Evolutionary conservation across 2,888 invertebrate genomes (phyloP).

Genomic region (Epirrhoe alternata): DNA sequence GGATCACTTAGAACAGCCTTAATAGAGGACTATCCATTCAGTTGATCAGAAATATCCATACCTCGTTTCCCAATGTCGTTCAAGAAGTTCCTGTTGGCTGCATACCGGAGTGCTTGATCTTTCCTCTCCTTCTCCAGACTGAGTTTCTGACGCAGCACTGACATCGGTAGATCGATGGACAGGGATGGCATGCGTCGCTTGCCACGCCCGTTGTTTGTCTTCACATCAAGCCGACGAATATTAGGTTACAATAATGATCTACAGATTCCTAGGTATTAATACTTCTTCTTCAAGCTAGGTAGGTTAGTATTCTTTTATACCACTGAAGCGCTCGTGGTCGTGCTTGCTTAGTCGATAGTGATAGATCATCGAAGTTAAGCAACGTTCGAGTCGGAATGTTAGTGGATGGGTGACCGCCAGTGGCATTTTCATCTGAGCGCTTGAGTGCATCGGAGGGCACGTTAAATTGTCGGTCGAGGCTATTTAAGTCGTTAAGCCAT

Average conservation of each 20-base stretch:
- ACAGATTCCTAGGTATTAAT: not conserved
- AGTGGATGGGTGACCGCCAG: too few species aligned
- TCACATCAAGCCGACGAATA: slow-evolving; percentile 43
- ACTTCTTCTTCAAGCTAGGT: not conserved
- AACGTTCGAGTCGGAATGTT: too few species aligned
- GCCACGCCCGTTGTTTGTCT: slow-evolving; percentile 73
- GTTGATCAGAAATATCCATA: slow-evolving; percentile 43
- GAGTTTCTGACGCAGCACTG: slow-evolving; percentile 92
- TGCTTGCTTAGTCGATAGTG: too few species aligned
- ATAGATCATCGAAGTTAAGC: too few species aligned
- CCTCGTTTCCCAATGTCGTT: slow-evolving; percentile 91
- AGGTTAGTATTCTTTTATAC: not conserved
- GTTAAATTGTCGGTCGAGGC: too few species aligned
- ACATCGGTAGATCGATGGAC: slow-evolving; percentile 94
- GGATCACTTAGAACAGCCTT: too few species aligned
- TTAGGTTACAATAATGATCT: slow-evolving; percentile 7
- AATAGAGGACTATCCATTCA: not conserved
- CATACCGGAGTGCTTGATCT: slow-evolving; percentile 84
- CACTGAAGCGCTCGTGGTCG: too few species aligned
- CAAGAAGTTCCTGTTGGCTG: slow-evolving; percentile 88
- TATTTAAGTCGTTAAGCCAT: too few species aligned
- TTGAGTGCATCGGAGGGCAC: too few species aligned
- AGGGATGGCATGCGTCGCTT: slow-evolving; percentile 88
- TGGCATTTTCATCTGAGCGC: too few species aligned
- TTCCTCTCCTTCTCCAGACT: slow-evolving; percentile 91